A percentile compares a stretch with the other conserved stretches of the same genome.
Evolutionary conservation across 2,888 invertebrate genomes (phyloP).

Genomic region (Gasteruption jaculator): DNA sequence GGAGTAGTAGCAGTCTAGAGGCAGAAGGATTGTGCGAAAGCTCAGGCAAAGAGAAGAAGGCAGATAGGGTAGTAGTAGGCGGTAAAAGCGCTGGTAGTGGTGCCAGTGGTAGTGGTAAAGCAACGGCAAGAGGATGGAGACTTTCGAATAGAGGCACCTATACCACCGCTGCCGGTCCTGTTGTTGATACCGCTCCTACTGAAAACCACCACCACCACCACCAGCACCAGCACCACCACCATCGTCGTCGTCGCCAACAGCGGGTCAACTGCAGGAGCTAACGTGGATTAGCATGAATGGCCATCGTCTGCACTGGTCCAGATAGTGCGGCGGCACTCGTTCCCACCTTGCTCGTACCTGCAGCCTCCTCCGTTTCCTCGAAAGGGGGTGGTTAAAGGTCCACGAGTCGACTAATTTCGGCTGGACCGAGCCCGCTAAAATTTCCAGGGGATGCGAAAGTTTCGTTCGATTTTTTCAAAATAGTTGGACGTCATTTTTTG

Average conservation of each 20-base stretch:
- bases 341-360: too few species aligned
- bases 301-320: conserved; percentile 38
- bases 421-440: too few species aligned
- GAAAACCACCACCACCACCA: too few species aligned
- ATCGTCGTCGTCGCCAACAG: conserved; percentile 16
- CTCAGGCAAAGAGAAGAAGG: conserved; percentile 18
- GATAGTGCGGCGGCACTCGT: too few species aligned
- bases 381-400: too few species aligned
- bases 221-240: conserved; percentile 2
- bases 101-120: background rate
- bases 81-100: conserved; percentile 12
- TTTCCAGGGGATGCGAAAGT: too few species aligned
- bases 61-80: conserved; percentile 19
- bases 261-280: conserved; percentile 13
- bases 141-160: conserved; percentile 25
- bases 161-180: conserved; percentile 23
- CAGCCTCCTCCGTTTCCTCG: too few species aligned
- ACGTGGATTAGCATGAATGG: conserved; percentile 44
- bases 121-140: background rate
- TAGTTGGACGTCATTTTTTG: too few species aligned
- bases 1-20: conserved; percentile 23
- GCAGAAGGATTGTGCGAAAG: conserved; percentile 3
- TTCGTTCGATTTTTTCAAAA: too few species aligned
- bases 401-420: too few species aligned
- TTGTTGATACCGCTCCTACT: conserved; percentile 8